These are phyloP conservation scores for Ostrea edulis DNA, from an alignment of 1,140 invertebrate species.

Conservation along the genomic window DNA sequence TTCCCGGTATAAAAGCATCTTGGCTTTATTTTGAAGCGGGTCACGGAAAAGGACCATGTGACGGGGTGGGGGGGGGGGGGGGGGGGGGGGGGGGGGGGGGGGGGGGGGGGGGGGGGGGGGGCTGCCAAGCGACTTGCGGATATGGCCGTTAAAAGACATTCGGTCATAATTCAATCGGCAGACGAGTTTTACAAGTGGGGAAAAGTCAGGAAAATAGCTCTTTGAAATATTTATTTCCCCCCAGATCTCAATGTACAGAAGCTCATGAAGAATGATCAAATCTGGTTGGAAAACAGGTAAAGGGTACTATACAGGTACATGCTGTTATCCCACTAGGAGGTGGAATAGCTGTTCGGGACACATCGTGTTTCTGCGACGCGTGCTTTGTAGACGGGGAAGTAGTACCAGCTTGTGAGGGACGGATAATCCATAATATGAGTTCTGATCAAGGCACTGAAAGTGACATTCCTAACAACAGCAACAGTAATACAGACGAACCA, in stretches of 20 bases:
- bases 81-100: no score
- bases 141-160: conserved; percentile 46
- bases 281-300: conserved; percentile 8
- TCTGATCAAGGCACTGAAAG: no score
- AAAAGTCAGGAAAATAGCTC: conserved; percentile 12
- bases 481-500: no score
- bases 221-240: conserved; percentile 48
- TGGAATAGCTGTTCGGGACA: conserved; percentile 34
- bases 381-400: conserved; percentile 48
- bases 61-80: conserved; percentile 59
- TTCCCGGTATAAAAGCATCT: conserved; percentile 16
- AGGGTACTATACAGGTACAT: conserved; percentile 61
- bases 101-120: no score
- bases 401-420: neutral
- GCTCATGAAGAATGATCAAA: neutral
- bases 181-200: conserved; percentile 57
- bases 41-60: conserved; percentile 59
- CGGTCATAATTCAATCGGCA: conserved; percentile 56
- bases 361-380: conserved; percentile 46
- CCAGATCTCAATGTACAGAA: conserved; percentile 32
- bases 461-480: no score
- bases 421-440: no score
- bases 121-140: conserved; percentile 57
- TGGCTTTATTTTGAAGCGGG: conserved; percentile 62
- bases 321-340: conserved; percentile 50